Evolutionary conservation across 2,113 vertebrate species (phyloP), one percentile per base, ranked within the genome.

Genomic region (Corydoras sp.): DNA sequence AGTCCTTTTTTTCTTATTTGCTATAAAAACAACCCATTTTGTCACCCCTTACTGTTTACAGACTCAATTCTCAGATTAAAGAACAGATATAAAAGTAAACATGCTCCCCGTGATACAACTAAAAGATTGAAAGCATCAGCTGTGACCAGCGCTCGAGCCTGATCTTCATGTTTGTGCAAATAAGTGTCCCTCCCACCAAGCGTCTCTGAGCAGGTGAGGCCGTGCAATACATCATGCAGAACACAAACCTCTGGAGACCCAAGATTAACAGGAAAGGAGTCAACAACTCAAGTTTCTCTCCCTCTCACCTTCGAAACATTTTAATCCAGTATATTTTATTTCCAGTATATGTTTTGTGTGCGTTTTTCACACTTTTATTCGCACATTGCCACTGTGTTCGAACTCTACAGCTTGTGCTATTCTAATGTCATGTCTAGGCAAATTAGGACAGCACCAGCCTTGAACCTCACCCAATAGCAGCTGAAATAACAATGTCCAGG

Each of bases 91-190:
- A 24, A 24, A 24, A 24, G 18, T 24, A 24, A 24, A 24, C 18
- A 24, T 24, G 18, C 18, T 24, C 18, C 18, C 18, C 18, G 2
- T 24, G 18, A 24, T 24, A 24, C 18, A 24, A 24, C 18, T 24
- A 24, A 24, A 24, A 24, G 18, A 24, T 24, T 24, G 2, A 24
- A 24, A 24, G 18, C 18, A 24, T 24, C 18, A 24, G 18, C 18
- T 24, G 18, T 24, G 18, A 24, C 18, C 18, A 24, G 18, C 18
- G 18, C 18, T 9, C 51, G 13, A 4, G n/a, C 35, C 58, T 68
- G 58, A 15, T 12, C 70, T 70, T 35, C 32, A 63, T 74, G 49
- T 69, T 73, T 73, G 58, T 76, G 77, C 58, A 64, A 68, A 71
- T 65, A n/a, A 59, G 65, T 32, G 7, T 64, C 50, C 69, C 50